These are phyloP conservation scores for Upupa epops DNA, from an alignment of 2,113 vertebrate species.

Conservation along the genomic window DNA sequence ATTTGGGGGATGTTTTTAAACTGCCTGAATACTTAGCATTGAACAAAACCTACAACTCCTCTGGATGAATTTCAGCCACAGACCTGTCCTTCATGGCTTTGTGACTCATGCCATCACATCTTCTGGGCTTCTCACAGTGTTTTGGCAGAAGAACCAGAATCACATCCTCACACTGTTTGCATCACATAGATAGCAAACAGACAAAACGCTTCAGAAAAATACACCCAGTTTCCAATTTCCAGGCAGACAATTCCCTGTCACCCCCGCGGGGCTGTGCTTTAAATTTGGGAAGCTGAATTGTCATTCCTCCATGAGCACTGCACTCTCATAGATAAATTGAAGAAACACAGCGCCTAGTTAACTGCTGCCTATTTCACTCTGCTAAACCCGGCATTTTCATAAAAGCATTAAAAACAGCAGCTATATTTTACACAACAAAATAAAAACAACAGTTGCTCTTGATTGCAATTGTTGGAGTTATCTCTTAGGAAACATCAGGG, in stretches of 20 bases:
- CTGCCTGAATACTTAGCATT: accelerated
- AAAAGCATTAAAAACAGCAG: neutral
- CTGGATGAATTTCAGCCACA: neutral
- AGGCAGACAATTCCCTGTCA: neutral
- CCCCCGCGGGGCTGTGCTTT: neutral
- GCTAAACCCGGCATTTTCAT: neutral
- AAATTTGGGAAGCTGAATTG: neutral
- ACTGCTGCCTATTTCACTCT: neutral
- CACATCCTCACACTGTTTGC: neutral
- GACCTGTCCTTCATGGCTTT: neutral
- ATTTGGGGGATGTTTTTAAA: neutral
- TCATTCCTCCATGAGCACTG: neutral
- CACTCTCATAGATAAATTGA: neutral
- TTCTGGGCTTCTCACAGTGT: neutral
- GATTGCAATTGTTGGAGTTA: neutral
- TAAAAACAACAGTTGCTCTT: constrained; percentile 8
- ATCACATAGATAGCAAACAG: neutral
- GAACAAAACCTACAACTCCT: neutral
- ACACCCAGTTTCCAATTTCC: neutral
- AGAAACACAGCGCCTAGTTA: neutral
- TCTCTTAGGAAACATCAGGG: neutral
- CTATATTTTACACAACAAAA: constrained; percentile 6
- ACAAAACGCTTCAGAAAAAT: neutral
- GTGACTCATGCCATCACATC: neutral
- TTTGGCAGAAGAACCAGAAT: neutral